Evolutionary conservation across 2,113 vertebrate genomes (phyloP).

Genomic region (Gracilinanus agilis): DNA sequence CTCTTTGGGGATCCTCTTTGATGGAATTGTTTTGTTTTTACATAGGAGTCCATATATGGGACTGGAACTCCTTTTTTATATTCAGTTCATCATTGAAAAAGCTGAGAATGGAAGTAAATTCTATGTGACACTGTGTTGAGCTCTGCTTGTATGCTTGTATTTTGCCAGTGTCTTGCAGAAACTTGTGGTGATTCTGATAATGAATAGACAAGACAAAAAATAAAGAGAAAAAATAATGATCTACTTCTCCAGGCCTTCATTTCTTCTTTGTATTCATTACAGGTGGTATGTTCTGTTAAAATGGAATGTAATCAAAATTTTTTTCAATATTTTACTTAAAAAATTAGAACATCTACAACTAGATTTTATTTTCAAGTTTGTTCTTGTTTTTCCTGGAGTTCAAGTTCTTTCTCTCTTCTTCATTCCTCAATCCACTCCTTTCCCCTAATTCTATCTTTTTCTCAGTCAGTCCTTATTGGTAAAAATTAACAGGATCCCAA

Average conservation of each 20-base stretch:
- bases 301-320: conserved; percentile 85
- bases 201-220: conserved; percentile 97
- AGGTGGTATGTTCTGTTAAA: conserved; percentile 82
- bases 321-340: conserved; percentile 83
- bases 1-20: conserved; percentile 92
- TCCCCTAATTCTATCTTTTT: too few relatives aligned
- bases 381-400: conserved; percentile 66
- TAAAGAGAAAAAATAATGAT: conserved; percentile 90
- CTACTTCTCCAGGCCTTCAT: conserved; percentile 49
- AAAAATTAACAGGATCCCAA: neutral
- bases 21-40: conserved; percentile 92
- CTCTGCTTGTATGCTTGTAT: conserved; percentile 97
- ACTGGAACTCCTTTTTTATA: conserved; percentile 96
- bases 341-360: conserved; percentile 78
- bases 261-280: conserved; percentile 77
- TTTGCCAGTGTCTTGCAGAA: conserved; percentile 97
- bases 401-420: conserved; percentile 9
- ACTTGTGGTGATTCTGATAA: conserved; percentile 94
- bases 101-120: conserved; percentile 96
- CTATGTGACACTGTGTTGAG: conserved; percentile 97
- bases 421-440: neutral
- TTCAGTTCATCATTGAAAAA: conserved; percentile 98
- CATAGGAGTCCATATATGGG: conserved; percentile 95
- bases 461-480: neutral
- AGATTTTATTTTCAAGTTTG: conserved; percentile 80